Base-by-base conservation (phyloP, 2,797 vertebrate species). In the Lacerta bilineata region DNA sequence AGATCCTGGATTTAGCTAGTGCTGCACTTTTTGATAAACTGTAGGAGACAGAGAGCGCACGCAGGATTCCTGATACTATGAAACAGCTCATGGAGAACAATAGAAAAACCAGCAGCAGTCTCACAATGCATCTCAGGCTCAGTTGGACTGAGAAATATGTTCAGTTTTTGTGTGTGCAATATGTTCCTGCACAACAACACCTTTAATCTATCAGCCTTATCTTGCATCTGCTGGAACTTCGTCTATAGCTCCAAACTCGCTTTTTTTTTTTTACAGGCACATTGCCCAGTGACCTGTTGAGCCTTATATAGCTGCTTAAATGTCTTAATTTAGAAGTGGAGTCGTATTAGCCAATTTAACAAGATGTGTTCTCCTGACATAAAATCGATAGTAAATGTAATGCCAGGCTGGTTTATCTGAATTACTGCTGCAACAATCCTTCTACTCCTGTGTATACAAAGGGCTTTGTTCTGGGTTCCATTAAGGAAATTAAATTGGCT, bases 311-410 rank as follows among this genome's bases (percentile, higher is more conserved):
- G 80, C 13, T 61, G 85, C 83, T 91, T 90, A 61, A 88, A 83
- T 81, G 78, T 91, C 84, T 90, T n/a, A 92, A 8, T 95, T 90
- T 93, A 93, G 94, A 95, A 94, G 91, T 80, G 86, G 33, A 96
- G 94, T 95, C 95, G 96, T 97, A 96, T 96, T 96, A 96, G 94
- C 93, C 94, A 0, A 23, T 95, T 95, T 93, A 89, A 92, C 93
- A 94, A 91, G 94, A 93, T 92, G 92, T 90, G 74, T 82, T 71
- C 59, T 83, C 91, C 91, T 92, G 95, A 93, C 94, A 90, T 92
- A 91, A 96, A 97, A 98, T 98, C 97, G 94, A 98, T 97, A 94
- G 83, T 72, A 96, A 96, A 95, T 81, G 84, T 91, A 93, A 91
- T 94, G 91, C 91, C 83, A 91, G 90, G 87, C 78, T 93, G 91